Conservation (phyloP, 2,113 vertebrate species). For the Cariama cristata region DNA sequence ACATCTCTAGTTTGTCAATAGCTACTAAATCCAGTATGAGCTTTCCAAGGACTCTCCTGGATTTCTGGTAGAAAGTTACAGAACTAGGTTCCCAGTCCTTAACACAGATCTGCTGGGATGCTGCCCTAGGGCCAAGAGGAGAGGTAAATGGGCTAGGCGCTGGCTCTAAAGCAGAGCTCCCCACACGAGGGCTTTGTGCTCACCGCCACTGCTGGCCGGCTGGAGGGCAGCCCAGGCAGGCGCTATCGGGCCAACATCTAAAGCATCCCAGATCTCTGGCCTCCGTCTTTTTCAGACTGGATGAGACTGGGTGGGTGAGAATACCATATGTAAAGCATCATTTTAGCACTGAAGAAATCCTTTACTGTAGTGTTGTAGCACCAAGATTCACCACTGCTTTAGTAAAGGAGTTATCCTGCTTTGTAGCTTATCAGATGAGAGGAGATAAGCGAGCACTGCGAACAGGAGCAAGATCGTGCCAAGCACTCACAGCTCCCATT, state of each 20-base stretch:
- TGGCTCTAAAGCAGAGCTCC: neutral
- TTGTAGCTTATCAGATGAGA: neutral
- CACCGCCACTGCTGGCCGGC: neutral
- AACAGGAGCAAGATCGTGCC: neutral
- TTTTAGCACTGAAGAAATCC: neutral
- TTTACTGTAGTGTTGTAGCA: neutral
- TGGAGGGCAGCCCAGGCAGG: too few relatives aligned
- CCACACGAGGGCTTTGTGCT: neutral
- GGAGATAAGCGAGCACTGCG: neutral
- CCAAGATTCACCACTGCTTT: neutral
- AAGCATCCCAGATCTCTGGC: neutral
- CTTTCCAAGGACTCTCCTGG: neutral
- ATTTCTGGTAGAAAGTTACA: neutral
- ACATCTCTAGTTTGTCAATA: neutral
- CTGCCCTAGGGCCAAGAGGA: neutral
- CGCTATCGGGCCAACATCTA: neutral
- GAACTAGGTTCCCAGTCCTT: neutral
- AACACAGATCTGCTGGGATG: neutral
- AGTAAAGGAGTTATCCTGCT: neutral
- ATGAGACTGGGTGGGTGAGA: neutral
- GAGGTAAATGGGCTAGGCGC: fast-evolving
- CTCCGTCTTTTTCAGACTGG: neutral
- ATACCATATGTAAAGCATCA: fast-evolving
- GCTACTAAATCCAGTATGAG: neutral
- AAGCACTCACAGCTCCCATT: neutral